These are phyloP conservation scores for Ochotona princeps DNA, from an alignment of 2,113 vertebrate genomes.

Conservation along the genomic window DNA sequence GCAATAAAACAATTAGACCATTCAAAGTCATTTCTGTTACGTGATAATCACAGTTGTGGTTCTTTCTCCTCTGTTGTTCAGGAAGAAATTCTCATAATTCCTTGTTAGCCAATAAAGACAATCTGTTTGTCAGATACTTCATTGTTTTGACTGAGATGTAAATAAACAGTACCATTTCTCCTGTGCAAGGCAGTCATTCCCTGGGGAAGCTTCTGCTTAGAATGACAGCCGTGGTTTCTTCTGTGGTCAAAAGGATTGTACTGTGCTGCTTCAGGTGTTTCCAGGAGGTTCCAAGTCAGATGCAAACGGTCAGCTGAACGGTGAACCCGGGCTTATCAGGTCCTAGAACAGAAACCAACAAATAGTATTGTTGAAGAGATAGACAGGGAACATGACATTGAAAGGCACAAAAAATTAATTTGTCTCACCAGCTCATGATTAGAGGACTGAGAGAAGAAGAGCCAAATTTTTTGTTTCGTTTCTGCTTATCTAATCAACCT, in stretches of 20 bases:
- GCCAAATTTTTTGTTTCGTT: background rate
- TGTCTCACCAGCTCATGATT: too few relatives aligned
- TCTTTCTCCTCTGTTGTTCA: background rate
- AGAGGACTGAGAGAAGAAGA: background rate
- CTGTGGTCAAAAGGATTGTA: background rate
- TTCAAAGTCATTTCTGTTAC: background rate
- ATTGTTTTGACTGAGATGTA: background rate
- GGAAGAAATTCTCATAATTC: background rate
- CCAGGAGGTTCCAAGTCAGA: slow-evolving; percentile 20
- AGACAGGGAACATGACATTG: background rate
- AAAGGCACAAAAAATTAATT: too few relatives aligned
- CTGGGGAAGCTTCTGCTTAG: slow-evolving; percentile 10
- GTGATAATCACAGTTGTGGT: background rate
- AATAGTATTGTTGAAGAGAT: background rate
- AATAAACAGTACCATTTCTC: background rate
- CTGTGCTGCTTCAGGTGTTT: background rate
- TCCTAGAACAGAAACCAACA: background rate
- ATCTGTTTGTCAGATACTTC: slow-evolving; percentile 33
- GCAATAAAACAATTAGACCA: background rate
- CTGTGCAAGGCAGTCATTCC: background rate
- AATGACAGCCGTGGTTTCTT: slow-evolving; percentile 14
- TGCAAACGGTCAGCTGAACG: slow-evolving; percentile 28
- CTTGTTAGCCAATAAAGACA: slow-evolving; percentile 39
- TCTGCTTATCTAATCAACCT: background rate
- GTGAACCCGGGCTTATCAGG: background rate